A percentile compares a stretch with the other conserved stretches of the same genome.
phyloP scores from a whole-genome alignment of 2,113 vertebrate species.

The Chrysochloris asiatica region DNA sequence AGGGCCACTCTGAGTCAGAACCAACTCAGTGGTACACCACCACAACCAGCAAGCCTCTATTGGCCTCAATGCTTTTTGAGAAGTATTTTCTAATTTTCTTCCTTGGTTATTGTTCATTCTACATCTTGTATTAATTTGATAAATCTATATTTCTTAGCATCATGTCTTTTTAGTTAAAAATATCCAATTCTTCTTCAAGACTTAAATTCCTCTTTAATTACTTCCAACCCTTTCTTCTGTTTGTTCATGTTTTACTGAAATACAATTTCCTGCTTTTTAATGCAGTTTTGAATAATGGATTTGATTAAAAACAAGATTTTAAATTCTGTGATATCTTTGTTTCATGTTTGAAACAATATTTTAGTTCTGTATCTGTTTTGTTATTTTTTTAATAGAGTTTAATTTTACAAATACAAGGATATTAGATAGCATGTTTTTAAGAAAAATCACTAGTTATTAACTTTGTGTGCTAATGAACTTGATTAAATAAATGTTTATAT shows the following conservation, averaged over 20 bases:
- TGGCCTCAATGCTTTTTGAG: neutral
- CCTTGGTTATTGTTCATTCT: neutral
- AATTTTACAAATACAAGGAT: neutral
- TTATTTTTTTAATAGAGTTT: neutral
- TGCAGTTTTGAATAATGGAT: neutral
- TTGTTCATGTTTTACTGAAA: neutral
- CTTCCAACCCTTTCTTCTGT: neutral
- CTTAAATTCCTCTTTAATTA: neutral
- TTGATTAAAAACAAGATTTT: neutral
- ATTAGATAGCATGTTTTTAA: neutral
- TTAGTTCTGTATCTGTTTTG: neutral
- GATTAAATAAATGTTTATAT: conserved; percentile 18
- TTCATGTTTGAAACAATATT: neutral
- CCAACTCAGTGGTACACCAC: no score
- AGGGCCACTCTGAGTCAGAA: no score
- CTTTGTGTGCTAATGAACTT: neutral
- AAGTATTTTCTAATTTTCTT: neutral
- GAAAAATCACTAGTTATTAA: neutral
- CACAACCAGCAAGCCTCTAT: no score
- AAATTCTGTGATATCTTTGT: neutral
- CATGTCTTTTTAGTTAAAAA: neutral
- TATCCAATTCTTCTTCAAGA: neutral
- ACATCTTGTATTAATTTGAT: neutral
- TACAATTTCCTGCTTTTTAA: neutral
- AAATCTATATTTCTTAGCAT: neutral